Base-by-base conservation (phyloP, 1,140 invertebrate genomes). In the Ditylenchus dipsaci region DNA sequence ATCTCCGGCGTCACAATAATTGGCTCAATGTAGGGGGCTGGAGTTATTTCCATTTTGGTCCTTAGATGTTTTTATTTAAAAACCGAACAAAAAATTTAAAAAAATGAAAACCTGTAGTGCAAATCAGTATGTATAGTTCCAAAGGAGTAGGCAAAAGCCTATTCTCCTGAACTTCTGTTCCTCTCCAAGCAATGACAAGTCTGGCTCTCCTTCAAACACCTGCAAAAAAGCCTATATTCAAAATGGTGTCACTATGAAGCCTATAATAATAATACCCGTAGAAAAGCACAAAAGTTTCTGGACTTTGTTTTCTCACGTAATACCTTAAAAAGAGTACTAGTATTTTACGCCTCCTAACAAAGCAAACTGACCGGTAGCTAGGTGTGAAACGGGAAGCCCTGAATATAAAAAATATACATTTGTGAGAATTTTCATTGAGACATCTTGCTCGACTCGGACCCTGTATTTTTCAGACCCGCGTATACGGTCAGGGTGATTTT, bases 281-380 rank as follows among this genome's bases (percentile, higher is more conserved):
- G 19, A 77, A 66, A 17, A 76, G 67, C 30, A 76, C 78, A 65
- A 78, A 76, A 1, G 75, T 76, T 19, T 76, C 76, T 23, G 72
- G 38, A 27, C 73, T 60, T 33, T 76, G 75, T 49, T 71, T 63
- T 7, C 65, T 45, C 7, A 78, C 75, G 57, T 78, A 76, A 61
- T 76, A 73, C 23, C 49, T 53, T 8, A 53, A 53, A 53, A 3
- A 21, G 8, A 26, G 15, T n/a, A n/a, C n/a, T n/a, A n/a, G n/a
- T n/a, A n/a, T n/a, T n/a, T n/a, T n/a, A n/a, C n/a, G n/a, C n/a
- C n/a, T n/a, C n/a, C n/a, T 21, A 21, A 53, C n/a, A 53, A 53
- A 53, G 23, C 23, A 53, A 53, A 53, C 23, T 17, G 8, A 53
- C 23, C 75, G 21, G 23, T 79, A 79, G 1, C 67, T 43, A 1